Base-by-base conservation (phyloP, 2,113 vertebrate species). In the Agapornis roseicollis region DNA sequence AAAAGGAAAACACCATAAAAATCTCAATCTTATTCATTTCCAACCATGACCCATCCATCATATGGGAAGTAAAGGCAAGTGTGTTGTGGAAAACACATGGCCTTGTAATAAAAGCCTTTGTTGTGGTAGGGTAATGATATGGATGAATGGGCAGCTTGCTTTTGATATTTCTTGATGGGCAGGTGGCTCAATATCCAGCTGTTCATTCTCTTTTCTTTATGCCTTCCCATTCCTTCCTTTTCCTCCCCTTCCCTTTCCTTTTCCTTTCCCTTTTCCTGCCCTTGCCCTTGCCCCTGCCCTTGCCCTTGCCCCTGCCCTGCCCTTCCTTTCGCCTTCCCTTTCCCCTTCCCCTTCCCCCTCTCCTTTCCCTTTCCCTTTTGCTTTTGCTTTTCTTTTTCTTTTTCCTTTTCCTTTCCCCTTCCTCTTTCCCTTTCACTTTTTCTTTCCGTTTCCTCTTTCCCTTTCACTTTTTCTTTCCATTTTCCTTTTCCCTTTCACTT, bases 191-290 rank as follows among this genome's bases (percentile, higher is more conserved):
- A 85, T 55, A 63, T 37, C 28, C 35, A 89, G 47, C 6, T 81
- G 17, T 60, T 76, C 2, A 9, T 42, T 74, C 31, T 61, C 3
- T 27, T 50, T 28, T 44, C 16, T 60, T 66, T 42, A 28, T 61
- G 41, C 5, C 33, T 41, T 25, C 10, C 3, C 4, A 4, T 31
- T 31, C 5, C 14, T 5, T 17, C 16, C 2, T 6, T 19, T 31
- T 11, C 14, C 29, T n/a, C 37, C 12, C 20, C 15, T 11, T 9
- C 3, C 9, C 19, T 7, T 4, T 13, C 55, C 17, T 12, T 7
- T 4, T 20, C 2, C 2, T 19, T 19, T 15, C 8, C 3, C 8
- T 6, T 4, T 13, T 6, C 15, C 7, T 2, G n/a, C n/a, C 52
- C 52, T 29, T 52, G 13, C 12, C 49, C 8, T 50, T 52, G 15